Evolutionary conservation across 2,797 vertebrate species (phyloP).

Genomic region (Hippopotamyrus pictus): DNA sequence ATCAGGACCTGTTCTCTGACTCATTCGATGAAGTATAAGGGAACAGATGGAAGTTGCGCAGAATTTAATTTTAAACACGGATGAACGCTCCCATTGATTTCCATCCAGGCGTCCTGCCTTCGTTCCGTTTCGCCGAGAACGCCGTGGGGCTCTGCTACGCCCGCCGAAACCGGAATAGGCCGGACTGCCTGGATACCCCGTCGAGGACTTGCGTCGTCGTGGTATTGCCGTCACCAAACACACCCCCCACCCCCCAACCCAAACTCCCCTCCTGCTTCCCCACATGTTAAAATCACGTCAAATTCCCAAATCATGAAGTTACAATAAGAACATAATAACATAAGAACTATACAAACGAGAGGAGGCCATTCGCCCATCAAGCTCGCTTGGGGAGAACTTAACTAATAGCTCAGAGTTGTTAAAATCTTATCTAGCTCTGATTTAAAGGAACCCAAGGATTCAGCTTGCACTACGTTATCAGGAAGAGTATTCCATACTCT

Average conservation of each 20-base stretch:
- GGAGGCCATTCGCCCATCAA: too few relatives aligned
- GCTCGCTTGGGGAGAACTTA: too few relatives aligned
- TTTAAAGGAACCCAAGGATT: too few relatives aligned
- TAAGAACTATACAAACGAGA: too few relatives aligned
- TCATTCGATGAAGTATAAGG: background rate
- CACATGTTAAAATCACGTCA: background rate
- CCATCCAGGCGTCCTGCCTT: background rate
- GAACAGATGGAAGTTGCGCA: conserved; percentile 15
- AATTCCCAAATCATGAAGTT: background rate
- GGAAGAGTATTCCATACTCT: too few relatives aligned
- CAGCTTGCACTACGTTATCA: too few relatives aligned
- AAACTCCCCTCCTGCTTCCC: background rate
- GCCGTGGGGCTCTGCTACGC: background rate
- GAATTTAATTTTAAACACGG: conserved; percentile 8
- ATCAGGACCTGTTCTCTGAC: conserved; percentile 8
- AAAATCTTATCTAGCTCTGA: too few relatives aligned
- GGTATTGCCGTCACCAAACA: background rate
- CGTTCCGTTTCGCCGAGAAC: background rate
- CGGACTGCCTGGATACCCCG: background rate
- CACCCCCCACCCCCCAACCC: background rate
- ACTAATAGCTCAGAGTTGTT: too few relatives aligned
- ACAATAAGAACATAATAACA: too few relatives aligned
- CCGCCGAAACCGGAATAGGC: background rate
- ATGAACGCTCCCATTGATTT: background rate
- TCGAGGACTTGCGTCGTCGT: background rate